Evolutionary conservation across 2,888 invertebrate genomes (phyloP), one percentile per base, ranked within the genome.

Genomic region (Tetrapedia diversipes): DNA sequence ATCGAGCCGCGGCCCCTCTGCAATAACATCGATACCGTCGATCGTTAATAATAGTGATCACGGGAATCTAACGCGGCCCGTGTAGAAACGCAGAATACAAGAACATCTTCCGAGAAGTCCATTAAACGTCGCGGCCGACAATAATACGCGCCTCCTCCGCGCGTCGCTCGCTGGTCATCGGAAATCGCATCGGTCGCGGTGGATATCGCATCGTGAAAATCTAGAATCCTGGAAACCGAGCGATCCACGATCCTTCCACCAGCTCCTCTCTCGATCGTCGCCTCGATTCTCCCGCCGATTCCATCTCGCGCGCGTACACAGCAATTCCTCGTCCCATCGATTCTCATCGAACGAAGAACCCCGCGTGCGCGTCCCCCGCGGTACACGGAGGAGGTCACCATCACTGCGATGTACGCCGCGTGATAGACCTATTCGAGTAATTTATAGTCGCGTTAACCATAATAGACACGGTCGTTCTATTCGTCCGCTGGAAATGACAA

Each of bases 361-460:
- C 54, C 19, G 68, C 41, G 47, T 63, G 32, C 57, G 63, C 19
- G 11, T 10, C 8, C 16, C 19, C 39, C 27, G 27, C 6, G 0
- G 19, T 27, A 27, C 22, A 47, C 49, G 66, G 66, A 67, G 75
- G 70, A 76, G 57, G 64, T 64, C 70, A 75, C 59, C 53, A 27
- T n/a, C 53, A n/a, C 65, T 37, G n/a, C n/a, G 41, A 59, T 45
- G 61, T 61, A 49, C 75, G 22, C 54, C 63, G 51, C 73, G 76
- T 54, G 74, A 82, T 82, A 81, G 68, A 79, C 77, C 74, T 61
- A 63, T 77, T 74, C 53, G 77, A 59, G 71, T 82, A 84, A 82
- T 79, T 84, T 80, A 80, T 83, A 74, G 77, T 79, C 79, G 76
- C 57, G 76, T 81, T 80, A 82, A 82, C 67, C 65, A 70, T 77